Base-by-base conservation (phyloP, 1,140 invertebrate species). In the Chironomus tepperi region DNA sequence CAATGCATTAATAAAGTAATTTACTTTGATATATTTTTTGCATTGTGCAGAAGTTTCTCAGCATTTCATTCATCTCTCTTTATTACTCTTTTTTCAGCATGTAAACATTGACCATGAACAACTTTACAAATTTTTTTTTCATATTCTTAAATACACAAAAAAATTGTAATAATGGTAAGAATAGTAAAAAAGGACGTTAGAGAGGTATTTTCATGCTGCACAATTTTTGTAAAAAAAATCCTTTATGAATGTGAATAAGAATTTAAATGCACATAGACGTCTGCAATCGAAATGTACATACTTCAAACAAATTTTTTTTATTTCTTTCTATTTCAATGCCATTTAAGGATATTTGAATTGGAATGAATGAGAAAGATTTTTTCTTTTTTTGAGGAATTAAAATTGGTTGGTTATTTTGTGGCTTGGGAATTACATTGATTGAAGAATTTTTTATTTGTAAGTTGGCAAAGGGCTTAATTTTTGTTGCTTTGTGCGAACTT, bases 71-170 rank as follows among this genome's bases (percentile, higher is more conserved):
- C 24, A 34, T 34, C 24, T 34, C 24, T 34, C 24, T 34, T 34
- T 34, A 34, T 34, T 34, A 34, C 24, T 34, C 24, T 34, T 57
- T 47, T 15, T 5, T 57, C 47, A 57, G 1, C 47, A 57, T 57
- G 47, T 57, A 57, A 57, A 57, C 47, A 57, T 57, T 57, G 47
- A 57, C 47, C 47, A 57, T 57, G 47, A 57, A 57, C 47, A 57
- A 57, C n/a, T 57, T 57, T 57, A n/a, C 15, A 47, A 10, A 43
- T 43, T 47, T 8, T 57, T 57, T n/a, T 15, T 57, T 57, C 12
- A 57, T 57, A n/a, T 57, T 5, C 47, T n/a, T 57, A 15, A n/a
- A n/a, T n/a, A 57, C 12, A 57, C n/a, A 57, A 57, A 3, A 47
- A 47, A 47, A 10, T 57, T n/a, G 47, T 34, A 34, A 34, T 34